These are phyloP conservation scores for Laupala kohalensis DNA, from an alignment of 1,140 invertebrate species.

Conservation along the genomic window DNA sequence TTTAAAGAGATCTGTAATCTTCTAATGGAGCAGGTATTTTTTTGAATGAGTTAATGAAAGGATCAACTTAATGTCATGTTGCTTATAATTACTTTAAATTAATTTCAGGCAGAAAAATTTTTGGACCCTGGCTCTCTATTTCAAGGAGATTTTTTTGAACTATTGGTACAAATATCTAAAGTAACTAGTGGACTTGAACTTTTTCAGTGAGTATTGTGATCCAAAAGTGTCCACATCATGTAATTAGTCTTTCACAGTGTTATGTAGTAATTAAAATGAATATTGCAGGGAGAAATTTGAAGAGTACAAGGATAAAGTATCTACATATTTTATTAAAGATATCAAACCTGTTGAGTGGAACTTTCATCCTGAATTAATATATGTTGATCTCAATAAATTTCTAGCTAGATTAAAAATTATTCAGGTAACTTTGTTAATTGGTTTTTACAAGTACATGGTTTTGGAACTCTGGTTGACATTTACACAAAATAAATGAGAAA, in stretches of 20 bases:
- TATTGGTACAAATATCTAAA: constrained; percentile 51
- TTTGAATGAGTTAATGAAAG: too few relatives aligned
- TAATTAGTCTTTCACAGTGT: too few relatives aligned
- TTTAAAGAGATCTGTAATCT: constrained; percentile 82
- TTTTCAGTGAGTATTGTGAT: constrained; percentile 34
- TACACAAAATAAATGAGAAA: too few relatives aligned
- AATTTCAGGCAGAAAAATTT: constrained; percentile 66
- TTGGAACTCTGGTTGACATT: background rate
- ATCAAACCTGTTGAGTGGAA: constrained; percentile 58
- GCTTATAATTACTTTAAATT: background rate
- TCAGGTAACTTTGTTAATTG: constrained; percentile 44
- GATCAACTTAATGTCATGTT: background rate
- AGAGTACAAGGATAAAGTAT: background rate
- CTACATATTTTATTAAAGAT: background rate
- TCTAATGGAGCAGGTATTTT: constrained; percentile 59
- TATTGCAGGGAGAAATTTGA: background rate
- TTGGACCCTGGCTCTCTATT: constrained; percentile 80
- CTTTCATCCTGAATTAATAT: constrained; percentile 76
- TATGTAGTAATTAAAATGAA: too few relatives aligned
- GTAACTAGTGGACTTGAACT: background rate
- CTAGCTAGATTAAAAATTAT: constrained; percentile 67
- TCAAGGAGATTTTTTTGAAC: constrained; percentile 80
- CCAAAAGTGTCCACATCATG: too few relatives aligned
- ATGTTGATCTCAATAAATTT: constrained; percentile 73
- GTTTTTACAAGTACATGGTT: background rate